Base-by-base conservation (phyloP, 2,888 invertebrate genomes). In the Anodontia alba region DNA sequence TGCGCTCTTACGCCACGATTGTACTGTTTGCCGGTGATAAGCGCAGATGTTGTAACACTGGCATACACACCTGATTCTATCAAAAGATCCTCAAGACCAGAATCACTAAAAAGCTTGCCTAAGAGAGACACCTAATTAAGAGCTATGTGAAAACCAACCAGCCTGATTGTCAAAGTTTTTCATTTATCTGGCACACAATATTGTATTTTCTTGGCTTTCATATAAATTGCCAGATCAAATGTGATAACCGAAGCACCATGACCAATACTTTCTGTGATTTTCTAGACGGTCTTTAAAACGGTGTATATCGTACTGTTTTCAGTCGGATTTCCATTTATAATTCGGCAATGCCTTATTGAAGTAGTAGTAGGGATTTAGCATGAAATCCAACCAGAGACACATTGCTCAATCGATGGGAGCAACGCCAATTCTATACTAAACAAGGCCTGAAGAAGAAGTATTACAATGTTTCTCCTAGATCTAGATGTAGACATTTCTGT, bases 1-100 rank as follows among this genome's bases (percentile, higher is more conserved):
- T 42, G n/a, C n/a, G 70, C 70, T 70, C 70, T 43, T 20, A 70
- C 31, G 15, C 70, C 70, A n/a, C 70, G 70, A 26, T 70, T 70
- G 49, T 70, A 70, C 23, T 70, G 42, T 26, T 70, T 46, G 1
- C 70, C 70, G 8, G 43, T 70, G 23, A 70, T 10, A 8, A 70
- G 43, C 12, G 23, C 20, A 3, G 3, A 10, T 23, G 46, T 31
- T 8, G 70, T 10, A 26, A 10, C 29, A 26, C 42, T 26, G 15
- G 70, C 70, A 46, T 43, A 46, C 12, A 70, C 46, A 43, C 31
- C 70, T n/a, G 70, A 46, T 43, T 70, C 70, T 20, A 46, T 23
- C 12, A 70, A 12, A 20, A 46, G 29, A 15, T 70, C 70, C 5
- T 67, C 67, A 7, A 70, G 12, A 7, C 42, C 70, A 23, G 1